Percentiles rank a stretch among this genome's conserved stretches.
These are phyloP conservation scores for Mesorhabditis sp. DNA, from an alignment of 2,888 invertebrate genomes.

Conservation along the genomic window DNA sequence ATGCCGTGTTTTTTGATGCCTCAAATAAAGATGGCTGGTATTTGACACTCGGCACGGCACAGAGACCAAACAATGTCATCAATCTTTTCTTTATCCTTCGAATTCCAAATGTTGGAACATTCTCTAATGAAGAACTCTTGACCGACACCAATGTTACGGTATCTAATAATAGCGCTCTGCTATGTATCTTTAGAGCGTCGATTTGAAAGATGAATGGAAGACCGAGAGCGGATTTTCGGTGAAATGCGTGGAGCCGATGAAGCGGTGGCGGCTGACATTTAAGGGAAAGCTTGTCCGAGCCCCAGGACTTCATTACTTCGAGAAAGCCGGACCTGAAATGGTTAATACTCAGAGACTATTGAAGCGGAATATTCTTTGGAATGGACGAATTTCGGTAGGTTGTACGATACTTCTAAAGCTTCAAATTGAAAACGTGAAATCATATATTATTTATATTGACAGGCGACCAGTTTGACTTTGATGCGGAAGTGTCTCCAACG, in stretches of 20 bases:
- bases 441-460: slow-evolving; percentile 9
- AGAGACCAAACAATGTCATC: slow-evolving; percentile 40
- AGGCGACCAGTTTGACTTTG: slow-evolving; percentile 71
- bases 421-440: not conserved
- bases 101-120: slow-evolving; percentile 71
- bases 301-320: slow-evolving; percentile 15
- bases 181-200: slow-evolving; percentile 36
- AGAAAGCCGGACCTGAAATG: no score
- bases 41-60: slow-evolving; percentile 53
- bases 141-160: slow-evolving; percentile 46
- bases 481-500: slow-evolving; percentile 70
- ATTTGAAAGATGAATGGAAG: slow-evolving; percentile 59
- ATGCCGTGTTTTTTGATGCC: slow-evolving; percentile 76
- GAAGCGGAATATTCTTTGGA: slow-evolving; percentile 68
- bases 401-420: no score
- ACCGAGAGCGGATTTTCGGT: slow-evolving; percentile 71
- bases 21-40: slow-evolving; percentile 67
- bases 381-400: slow-evolving; percentile 66
- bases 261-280: slow-evolving; percentile 71
- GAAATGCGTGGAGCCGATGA: slow-evolving; percentile 72
- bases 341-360: slow-evolving; percentile 60
- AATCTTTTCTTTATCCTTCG: slow-evolving; percentile 58
- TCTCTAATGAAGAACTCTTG: slow-evolving; percentile 59
- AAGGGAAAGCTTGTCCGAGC: slow-evolving; percentile 49
- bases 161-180: no score